Evolutionary conservation across 2,888 invertebrate genomes (phyloP), one percentile per base, ranked within the genome.

Genomic region (Aphidoletes aphidimyza): DNA sequence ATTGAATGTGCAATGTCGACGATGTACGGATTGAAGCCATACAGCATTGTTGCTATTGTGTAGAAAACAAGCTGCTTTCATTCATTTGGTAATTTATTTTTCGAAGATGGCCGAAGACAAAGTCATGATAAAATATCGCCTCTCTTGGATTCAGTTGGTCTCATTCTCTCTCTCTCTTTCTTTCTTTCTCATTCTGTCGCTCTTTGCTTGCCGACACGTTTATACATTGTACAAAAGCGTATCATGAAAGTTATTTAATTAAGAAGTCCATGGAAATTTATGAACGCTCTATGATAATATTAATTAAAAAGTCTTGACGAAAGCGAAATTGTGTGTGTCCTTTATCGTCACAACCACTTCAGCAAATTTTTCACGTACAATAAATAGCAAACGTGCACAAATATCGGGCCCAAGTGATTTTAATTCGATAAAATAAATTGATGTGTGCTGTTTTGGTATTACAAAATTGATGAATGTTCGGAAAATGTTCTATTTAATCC

Each of bases 371-470:
- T n/a, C n/a, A 42, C 42, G 42, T 14, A 42, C 42, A 42, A 6
- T 6, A 42, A 42, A 42, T 9, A 6, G 14, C 42, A 42, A 6
- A 42, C 42, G 42, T 14, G 42, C n/a, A n/a, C n/a, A n/a, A n/a
- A n/a, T n/a, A n/a, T n/a, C n/a, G n/a, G n/a, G n/a, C n/a, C n/a
- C n/a, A 69, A 30, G 34, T 34, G 69, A 30, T 69, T 69, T 69
- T 69, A 69, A 69, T 69, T 69, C 69, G 69, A 69, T 69, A 69
- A n/a, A n/a, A 69, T 69, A 69, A 69, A 69, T 69, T 69, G 69
- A 69, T 34, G 69, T n/a, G 34, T 69, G 69, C 69, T 34, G 30
- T 34, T 69, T 69, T 69, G 34, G 30, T 14, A 30, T 11, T 26
- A 26, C 2, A 2, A 69, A 26, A 69, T 69, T 69, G 69, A 69